Evolutionary conservation across 2,113 vertebrate genomes (phyloP).

Genomic region (Dendropsophus ebraccatus): DNA sequence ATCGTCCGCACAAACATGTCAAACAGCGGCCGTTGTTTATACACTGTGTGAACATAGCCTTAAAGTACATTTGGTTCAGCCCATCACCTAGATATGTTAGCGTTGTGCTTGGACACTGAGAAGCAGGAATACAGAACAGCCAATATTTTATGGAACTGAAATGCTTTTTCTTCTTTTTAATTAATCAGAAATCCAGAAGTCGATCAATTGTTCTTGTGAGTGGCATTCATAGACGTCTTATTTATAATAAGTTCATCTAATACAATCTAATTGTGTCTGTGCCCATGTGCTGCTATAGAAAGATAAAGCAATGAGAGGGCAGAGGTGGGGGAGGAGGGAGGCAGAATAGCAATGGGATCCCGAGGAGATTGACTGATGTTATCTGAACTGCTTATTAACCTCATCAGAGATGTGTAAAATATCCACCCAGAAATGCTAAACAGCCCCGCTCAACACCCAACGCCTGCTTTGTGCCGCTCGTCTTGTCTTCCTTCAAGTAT

Average conservation of each 20-base stretch:
- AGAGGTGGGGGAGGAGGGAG: slow-evolving; percentile 10
- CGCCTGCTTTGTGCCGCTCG: slow-evolving; percentile 10
- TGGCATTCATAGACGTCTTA: slow-evolving; percentile 26
- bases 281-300: slow-evolving; percentile 32
- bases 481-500: background rate
- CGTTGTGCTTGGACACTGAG: background rate
- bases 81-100: background rate
- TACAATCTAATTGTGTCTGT: slow-evolving; percentile 18
- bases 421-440: slow-evolving; percentile 52
- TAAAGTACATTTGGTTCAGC: background rate
- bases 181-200: slow-evolving; percentile 26
- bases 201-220: slow-evolving; percentile 16
- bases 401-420: slow-evolving; percentile 51
- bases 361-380: slow-evolving; percentile 53
- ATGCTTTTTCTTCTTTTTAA: slow-evolving; percentile 3
- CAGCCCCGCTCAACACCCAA: background rate
- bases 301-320: slow-evolving; percentile 39
- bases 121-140: background rate
- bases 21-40: background rate
- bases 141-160: background rate
- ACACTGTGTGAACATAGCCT: too few relatives aligned
- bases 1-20: background rate
- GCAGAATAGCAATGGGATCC: slow-evolving; percentile 41
- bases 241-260: slow-evolving; percentile 19
- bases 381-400: slow-evolving; percentile 56